phyloP scores from a whole-genome alignment of 1,140 invertebrate species.

The Gonioctena quinquepunctata region DNA sequence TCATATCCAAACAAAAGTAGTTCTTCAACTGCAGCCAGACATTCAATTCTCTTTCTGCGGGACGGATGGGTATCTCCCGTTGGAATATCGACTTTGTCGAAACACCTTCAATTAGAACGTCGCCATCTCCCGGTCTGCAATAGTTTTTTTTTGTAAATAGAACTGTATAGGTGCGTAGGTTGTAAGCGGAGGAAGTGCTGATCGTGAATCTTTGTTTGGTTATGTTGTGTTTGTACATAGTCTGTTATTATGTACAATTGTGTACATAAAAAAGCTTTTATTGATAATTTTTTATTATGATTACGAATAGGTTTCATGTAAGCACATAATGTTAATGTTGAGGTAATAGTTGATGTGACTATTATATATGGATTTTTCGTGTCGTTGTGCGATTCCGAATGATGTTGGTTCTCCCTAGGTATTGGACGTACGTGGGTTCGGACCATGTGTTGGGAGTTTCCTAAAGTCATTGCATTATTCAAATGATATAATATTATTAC shows the following conservation, averaged over 20 bases:
- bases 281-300: slow-evolving; percentile 33
- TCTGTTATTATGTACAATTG: slow-evolving; percentile 36
- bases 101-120: too few species aligned
- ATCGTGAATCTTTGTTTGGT: slow-evolving; percentile 15
- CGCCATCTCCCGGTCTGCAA: too few species aligned
- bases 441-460: neutral
- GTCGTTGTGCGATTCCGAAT: neutral
- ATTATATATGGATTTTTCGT: slow-evolving; percentile 2
- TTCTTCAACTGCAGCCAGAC: too few species aligned
- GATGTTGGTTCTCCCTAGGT: neutral
- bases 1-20: too few species aligned
- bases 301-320: slow-evolving; percentile 2
- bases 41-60: too few species aligned
- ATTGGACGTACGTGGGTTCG: too few species aligned
- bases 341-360: neutral
- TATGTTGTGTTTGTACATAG: slow-evolving; percentile 30
- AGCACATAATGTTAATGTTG: slow-evolving; percentile 11
- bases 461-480: neutral
- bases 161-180: neutral
- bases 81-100: too few species aligned
- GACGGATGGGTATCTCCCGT: too few species aligned
- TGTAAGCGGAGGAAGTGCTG: neutral
- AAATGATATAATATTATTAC: neutral
- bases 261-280: slow-evolving; percentile 40
- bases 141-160: slow-evolving; percentile 8